phyloP scores from a whole-genome alignment of 2,113 vertebrate genomes.

The Brachyistius frenatus region DNA sequence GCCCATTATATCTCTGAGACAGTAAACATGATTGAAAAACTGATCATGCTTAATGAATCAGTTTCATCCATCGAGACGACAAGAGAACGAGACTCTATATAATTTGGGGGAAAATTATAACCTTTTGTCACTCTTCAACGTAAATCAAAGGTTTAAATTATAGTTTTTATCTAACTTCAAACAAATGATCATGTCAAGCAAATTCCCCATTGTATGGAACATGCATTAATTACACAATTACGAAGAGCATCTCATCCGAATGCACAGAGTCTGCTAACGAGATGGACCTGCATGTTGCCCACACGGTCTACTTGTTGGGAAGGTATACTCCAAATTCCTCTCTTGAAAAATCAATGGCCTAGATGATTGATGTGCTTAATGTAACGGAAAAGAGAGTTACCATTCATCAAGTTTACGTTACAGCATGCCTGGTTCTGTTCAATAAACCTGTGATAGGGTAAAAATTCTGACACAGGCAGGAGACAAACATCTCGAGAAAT shows the following conservation, averaged over 20 bases:
- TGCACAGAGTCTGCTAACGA: conserved; percentile 31
- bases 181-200: conserved; percentile 13
- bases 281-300: conserved; percentile 34
- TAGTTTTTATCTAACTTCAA: conserved; percentile 40
- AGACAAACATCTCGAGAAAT: conserved; percentile 44
- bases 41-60: conserved; percentile 43
- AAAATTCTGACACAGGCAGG: conserved; percentile 12
- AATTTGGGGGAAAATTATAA: conserved; percentile 50
- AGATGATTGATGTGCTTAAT: conserved; percentile 57
- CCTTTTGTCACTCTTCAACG: conserved; percentile 40
- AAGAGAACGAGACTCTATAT: neutral
- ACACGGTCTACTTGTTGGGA: conserved; percentile 8
- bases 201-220: neutral
- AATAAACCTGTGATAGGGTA: conserved; percentile 19
- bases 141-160: conserved; percentile 50
- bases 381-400: conserved; percentile 38
- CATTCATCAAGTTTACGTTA: conserved; percentile 50
- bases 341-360: conserved; percentile 52
- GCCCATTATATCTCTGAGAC: conserved; percentile 64
- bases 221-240: conserved; percentile 23
- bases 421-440: conserved; percentile 42
- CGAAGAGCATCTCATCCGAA: conserved; percentile 12
- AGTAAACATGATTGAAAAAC: conserved; percentile 61
- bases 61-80: conserved; percentile 24
- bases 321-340: conserved; percentile 16